Conservation (phyloP, 2,113 vertebrate genomes). For the Coturnix japonica region DNA sequence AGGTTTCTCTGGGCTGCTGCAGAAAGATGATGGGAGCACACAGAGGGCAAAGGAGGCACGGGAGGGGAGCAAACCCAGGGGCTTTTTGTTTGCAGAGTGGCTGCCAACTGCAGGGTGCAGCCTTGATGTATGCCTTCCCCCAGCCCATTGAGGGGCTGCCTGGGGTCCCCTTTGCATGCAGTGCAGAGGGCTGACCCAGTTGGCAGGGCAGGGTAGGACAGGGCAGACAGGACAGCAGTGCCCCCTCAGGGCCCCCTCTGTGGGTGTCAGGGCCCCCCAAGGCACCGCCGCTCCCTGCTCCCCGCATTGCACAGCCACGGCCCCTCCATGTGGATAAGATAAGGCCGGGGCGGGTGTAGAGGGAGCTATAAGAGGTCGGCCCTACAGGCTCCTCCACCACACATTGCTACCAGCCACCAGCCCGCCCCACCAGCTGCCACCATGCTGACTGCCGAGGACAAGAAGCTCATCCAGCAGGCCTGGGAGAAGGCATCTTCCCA, state of each 20-base stretch:
- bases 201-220: background rate
- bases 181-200: background rate
- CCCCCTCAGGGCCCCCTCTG: background rate
- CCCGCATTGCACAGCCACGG: rapidly evolving
- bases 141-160: background rate
- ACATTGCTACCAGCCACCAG: background rate
- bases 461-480: constrained; percentile 59
- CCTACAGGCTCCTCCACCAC: rapidly evolving
- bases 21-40: background rate
- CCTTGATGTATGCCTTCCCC: background rate
- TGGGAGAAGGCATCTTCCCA: constrained; percentile 68
- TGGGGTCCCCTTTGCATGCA: background rate
- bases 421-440: background rate
- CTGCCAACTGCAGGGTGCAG: background rate
- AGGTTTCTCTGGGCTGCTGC: background rate
- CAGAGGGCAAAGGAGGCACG: background rate
- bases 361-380: background rate
- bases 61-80: background rate
- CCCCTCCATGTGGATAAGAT: background rate
- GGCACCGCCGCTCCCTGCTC: background rate
- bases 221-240: background rate
- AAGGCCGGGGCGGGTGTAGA: background rate
- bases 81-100: background rate
- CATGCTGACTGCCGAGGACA: constrained; percentile 77
- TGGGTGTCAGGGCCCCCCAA: background rate